These are phyloP conservation scores for Stomatorhinus walkeri DNA, from an alignment of 2,797 vertebrate genomes.

Conservation along the genomic window DNA sequence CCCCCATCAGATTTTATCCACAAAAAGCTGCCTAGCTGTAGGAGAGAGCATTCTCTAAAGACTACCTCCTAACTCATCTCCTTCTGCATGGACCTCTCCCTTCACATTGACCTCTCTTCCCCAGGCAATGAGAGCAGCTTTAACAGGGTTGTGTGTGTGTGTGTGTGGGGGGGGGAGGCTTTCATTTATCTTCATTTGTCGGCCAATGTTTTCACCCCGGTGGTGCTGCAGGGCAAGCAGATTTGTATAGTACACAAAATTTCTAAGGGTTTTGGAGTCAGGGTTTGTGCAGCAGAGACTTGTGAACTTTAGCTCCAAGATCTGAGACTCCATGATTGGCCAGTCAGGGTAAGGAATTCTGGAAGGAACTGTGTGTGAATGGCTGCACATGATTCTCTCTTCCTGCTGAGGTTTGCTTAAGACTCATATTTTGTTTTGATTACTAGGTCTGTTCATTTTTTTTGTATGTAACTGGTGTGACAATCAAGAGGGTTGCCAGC, in stretches of 20 bases:
- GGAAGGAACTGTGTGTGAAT: slow-evolving; percentile 25
- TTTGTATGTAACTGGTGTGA: slow-evolving; percentile 29
- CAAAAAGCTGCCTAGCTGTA: not conserved
- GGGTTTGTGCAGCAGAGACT: slow-evolving; percentile 40
- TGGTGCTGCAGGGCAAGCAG: not conserved
- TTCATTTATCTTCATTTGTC: not conserved
- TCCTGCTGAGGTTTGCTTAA: not conserved
- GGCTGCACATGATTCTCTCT: slow-evolving; percentile 18
- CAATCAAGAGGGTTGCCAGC: no score
- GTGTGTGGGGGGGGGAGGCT: not conserved
- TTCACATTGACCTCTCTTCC: not conserved
- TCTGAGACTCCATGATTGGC: slow-evolving; percentile 51
- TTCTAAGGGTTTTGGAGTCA: slow-evolving; percentile 19
- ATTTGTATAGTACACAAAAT: not conserved
- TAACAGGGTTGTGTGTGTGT: not conserved
- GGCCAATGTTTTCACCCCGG: not conserved
- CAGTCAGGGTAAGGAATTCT: slow-evolving; percentile 46
- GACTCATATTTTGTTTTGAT: not conserved
- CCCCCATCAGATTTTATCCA: not conserved
- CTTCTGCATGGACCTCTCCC: not conserved
- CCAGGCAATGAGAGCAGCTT: not conserved
- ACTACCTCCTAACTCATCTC: not conserved
- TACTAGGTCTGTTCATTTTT: slow-evolving; percentile 20
- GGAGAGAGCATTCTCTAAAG: not conserved
- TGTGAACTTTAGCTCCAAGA: slow-evolving; percentile 51